These are phyloP conservation scores for Thymelicus sylvestris DNA, from an alignment of 2,888 invertebrate genomes.

Conservation along the genomic window DNA sequence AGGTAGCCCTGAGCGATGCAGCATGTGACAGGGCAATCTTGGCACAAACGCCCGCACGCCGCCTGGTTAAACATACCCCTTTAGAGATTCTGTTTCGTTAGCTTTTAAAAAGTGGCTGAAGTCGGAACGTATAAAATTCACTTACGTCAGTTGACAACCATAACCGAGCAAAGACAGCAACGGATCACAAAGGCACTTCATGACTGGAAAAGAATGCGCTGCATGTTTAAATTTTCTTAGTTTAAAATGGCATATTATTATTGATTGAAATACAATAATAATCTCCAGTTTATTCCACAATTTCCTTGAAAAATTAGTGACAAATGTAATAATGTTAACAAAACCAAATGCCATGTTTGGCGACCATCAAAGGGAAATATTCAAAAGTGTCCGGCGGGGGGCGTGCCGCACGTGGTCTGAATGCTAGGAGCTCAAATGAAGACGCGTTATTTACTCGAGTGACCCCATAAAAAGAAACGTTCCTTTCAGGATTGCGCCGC, in stretches of 20 bases:
- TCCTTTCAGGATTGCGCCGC: conserved; percentile 62
- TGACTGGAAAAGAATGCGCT: too few relatives aligned
- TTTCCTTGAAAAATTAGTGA: too few relatives aligned
- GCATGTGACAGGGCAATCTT: conserved; percentile 34
- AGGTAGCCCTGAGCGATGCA: conserved; percentile 18
- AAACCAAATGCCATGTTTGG: conserved; percentile 9
- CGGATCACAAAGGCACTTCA: too few relatives aligned
- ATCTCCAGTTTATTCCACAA: too few relatives aligned
- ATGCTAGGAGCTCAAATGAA: conserved; percentile 49
- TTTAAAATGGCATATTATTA: too few relatives aligned
- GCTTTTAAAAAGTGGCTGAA: conserved; percentile 49
- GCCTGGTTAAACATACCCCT: conserved; percentile 30
- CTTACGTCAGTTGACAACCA: too few relatives aligned
- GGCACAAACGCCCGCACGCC: conserved; percentile 28
- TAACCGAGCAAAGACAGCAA: too few relatives aligned
- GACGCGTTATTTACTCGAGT: conserved; percentile 75
- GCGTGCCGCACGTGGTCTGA: conserved; percentile 38
- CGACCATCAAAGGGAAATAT: conserved; percentile 38
- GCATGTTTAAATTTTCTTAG: too few relatives aligned
- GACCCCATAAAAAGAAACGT: conserved; percentile 73
- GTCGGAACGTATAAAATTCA: too few relatives aligned
- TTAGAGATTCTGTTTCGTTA: conserved; percentile 33
- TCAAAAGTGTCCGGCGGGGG: conserved; percentile 38
- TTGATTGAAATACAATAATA: too few relatives aligned
- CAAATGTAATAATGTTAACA: conserved; percentile 28